phyloP scores from a whole-genome alignment of 2,888 invertebrate genomes.

The Mimachlamys varia region DNA sequence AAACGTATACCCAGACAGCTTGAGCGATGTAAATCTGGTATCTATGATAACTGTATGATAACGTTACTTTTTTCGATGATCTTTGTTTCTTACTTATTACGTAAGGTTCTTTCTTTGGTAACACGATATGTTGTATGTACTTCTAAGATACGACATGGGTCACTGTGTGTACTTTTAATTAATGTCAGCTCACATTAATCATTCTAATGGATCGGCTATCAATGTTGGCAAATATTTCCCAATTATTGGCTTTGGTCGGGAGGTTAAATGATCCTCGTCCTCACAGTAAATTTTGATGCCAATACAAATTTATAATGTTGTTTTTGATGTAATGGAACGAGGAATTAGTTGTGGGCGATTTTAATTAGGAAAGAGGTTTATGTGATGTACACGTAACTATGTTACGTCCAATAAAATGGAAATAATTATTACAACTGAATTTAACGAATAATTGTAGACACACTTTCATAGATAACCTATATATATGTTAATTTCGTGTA shows the following conservation, averaged over 20 bases:
- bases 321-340: not conserved
- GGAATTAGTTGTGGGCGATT: not conserved
- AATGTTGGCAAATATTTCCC: not conserved
- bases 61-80: no score
- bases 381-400: no score
- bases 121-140: not conserved
- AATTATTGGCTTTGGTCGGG: not conserved
- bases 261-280: not conserved
- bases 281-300: not conserved
- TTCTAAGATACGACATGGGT: not conserved
- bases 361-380: not conserved
- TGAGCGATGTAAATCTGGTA: no score
- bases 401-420: no score
- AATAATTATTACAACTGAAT: no score
- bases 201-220: not conserved
- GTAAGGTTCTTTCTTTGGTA: no score
- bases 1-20: no score
- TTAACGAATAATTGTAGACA: no score
- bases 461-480: no score
- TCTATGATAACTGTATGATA: no score
- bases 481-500: no score
- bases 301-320: not conserved
- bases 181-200: not conserved
- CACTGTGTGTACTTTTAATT: not conserved
- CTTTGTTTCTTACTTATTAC: no score